Percentiles rank a stretch among this genome's conserved stretches.
Evolutionary conservation across 2,888 invertebrate genomes (phyloP).

Genomic region (Latrodectus elegans): DNA sequence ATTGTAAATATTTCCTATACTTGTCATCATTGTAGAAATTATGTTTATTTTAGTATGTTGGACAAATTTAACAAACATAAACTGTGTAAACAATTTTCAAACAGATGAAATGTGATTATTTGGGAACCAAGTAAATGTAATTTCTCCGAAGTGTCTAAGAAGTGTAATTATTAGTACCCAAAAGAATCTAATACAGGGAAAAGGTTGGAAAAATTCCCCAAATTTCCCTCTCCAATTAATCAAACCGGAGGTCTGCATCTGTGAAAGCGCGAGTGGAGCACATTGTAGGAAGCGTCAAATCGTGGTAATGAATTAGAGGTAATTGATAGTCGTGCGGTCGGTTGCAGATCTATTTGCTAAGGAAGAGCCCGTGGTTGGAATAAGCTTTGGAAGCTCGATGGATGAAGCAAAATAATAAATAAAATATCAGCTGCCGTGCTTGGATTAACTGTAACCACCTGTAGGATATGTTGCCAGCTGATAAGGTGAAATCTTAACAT

Average conservation of each 20-base stretch:
- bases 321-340: conserved; percentile 59
- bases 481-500: neutral
- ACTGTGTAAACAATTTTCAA: too few relatives aligned
- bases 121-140: too few relatives aligned
- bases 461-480: conserved; percentile 12
- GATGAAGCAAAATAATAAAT: neutral
- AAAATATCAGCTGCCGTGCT: conserved; percentile 32
- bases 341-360: conserved; percentile 36
- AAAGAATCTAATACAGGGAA: too few relatives aligned
- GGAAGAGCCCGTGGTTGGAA: conserved; percentile 31
- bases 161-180: too few relatives aligned
- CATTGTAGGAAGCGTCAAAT: conserved; percentile 57
- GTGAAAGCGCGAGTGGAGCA: conserved; percentile 3
- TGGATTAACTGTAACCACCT: conserved; percentile 40
- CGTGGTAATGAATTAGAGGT: conserved; percentile 61
- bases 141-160: too few relatives aligned
- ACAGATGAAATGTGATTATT: too few relatives aligned
- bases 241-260: conserved; percentile 20
- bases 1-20: too few relatives aligned
- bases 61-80: too few relatives aligned
- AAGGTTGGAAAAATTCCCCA: too few relatives aligned
- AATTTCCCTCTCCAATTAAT: conserved; percentile 12
- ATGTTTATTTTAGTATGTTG: too few relatives aligned
- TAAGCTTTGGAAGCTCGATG: neutral
- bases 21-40: too few relatives aligned